phyloP scores from a whole-genome alignment of 1,140 invertebrate genomes.

The Pogonognathellus flavescens region DNA sequence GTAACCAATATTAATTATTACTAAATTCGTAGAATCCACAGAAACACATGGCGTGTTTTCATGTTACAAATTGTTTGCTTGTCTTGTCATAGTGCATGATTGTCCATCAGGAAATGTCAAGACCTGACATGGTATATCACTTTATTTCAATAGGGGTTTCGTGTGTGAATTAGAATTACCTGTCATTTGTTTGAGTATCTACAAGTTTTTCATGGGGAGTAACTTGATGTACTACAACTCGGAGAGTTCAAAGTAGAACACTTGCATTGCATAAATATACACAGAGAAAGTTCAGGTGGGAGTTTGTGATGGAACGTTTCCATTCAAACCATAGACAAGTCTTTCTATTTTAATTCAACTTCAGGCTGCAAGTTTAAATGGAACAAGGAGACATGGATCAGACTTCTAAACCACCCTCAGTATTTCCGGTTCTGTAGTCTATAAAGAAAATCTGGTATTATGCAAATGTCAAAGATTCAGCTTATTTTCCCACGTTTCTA shows the following conservation, averaged over 20 bases:
- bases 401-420: background rate
- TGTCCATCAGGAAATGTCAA: conserved; percentile 5
- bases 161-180: background rate
- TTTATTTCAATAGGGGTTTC: background rate
- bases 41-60: background rate
- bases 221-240: background rate
- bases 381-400: background rate
- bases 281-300: no score
- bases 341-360: background rate
- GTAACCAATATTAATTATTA: no score
- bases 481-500: conserved; percentile 17
- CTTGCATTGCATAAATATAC: no score
- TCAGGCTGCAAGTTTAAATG: background rate
- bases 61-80: background rate
- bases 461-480: conserved; percentile 30
- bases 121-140: background rate
- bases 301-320: background rate
- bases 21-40: no score
- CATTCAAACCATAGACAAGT: background rate
- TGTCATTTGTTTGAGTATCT: background rate
- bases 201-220: background rate
- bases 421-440: background rate
- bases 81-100: background rate
- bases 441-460: conserved; percentile 14
- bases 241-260: no score